Percentiles rank a stretch among this genome's conserved stretches.
These are phyloP conservation scores for Zeus faber DNA, from an alignment of 2,113 vertebrate genomes.

Conservation along the genomic window DNA sequence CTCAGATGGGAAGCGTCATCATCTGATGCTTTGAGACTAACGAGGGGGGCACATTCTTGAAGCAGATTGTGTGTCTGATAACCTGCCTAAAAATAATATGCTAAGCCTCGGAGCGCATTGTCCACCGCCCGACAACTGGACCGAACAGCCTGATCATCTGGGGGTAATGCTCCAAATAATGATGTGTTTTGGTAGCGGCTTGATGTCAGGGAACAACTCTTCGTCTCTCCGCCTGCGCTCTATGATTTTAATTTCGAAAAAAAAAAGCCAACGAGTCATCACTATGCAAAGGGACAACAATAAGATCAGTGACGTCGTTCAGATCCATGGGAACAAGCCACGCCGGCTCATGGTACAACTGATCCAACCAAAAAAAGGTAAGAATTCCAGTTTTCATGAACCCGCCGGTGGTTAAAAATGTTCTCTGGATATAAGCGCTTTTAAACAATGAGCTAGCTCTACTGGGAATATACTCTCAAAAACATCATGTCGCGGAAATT, in stretches of 20 bases:
- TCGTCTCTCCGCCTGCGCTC: constrained; percentile 9
- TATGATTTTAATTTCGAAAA: constrained; percentile 18
- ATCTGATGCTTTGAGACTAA: constrained; percentile 18
- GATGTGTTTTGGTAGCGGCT: constrained; percentile 10
- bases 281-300: constrained; percentile 12
- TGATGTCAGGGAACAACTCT: constrained; percentile 12
- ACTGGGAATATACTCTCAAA: constrained; percentile 10
- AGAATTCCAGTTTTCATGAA: constrained; percentile 9
- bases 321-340: constrained; percentile 20
- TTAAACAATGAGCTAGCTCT: constrained; percentile 13
- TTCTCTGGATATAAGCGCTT: constrained; percentile 3
- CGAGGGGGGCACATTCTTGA: constrained; percentile 10
- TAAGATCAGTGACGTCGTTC: constrained; percentile 28
- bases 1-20: constrained; percentile 16
- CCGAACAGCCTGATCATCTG: constrained; percentile 17
- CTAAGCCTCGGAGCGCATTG: too few relatives aligned
- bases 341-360: constrained; percentile 23
- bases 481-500: constrained; percentile 21
- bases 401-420: constrained; percentile 1
- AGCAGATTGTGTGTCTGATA: constrained; percentile 15
- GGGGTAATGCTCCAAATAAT: constrained; percentile 25
- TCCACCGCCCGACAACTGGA: constrained; percentile 13
- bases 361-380: constrained; percentile 13
- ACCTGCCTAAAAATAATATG: constrained; percentile 16
- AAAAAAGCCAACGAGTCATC: constrained; percentile 25